Conservation (phyloP, 2,888 invertebrate species). For the Pristionchus arcanus region DNA sequence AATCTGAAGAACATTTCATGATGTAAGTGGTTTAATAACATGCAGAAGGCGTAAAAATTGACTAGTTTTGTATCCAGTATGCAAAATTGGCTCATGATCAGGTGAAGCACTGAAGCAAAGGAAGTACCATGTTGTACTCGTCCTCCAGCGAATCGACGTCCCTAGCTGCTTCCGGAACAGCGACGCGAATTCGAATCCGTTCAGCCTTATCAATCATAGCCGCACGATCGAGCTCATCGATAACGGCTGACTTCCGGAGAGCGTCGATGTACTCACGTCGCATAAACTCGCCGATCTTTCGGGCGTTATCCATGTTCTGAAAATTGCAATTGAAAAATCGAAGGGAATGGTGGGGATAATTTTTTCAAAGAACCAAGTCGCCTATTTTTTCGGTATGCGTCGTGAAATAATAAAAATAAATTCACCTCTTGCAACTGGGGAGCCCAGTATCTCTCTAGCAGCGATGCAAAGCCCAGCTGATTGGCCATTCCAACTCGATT, state of each 20-base stretch:
- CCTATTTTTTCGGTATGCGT: background rate
- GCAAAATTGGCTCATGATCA: no score
- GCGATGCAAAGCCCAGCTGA: background rate
- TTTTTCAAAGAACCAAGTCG: background rate
- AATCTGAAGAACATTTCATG: background rate
- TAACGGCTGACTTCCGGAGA: background rate
- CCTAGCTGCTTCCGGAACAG: background rate
- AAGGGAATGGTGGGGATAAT: no score
- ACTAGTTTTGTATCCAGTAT: no score
- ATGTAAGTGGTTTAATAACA: background rate
- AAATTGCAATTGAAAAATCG: no score
- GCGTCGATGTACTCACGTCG: constrained; percentile 23
- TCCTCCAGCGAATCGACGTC: background rate
- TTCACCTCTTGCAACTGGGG: background rate
- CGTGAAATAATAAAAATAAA: background rate
- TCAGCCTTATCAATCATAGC: background rate
- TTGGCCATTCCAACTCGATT: background rate
- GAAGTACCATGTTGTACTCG: background rate
- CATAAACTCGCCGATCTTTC: background rate
- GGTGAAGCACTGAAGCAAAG: background rate
- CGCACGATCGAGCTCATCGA: background rate
- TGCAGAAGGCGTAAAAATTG: no score
- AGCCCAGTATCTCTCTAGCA: background rate
- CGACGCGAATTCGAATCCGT: background rate
- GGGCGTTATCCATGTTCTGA: background rate